Base-by-base conservation (phyloP, 2,113 vertebrate species). In the Chloebia gouldiae region DNA sequence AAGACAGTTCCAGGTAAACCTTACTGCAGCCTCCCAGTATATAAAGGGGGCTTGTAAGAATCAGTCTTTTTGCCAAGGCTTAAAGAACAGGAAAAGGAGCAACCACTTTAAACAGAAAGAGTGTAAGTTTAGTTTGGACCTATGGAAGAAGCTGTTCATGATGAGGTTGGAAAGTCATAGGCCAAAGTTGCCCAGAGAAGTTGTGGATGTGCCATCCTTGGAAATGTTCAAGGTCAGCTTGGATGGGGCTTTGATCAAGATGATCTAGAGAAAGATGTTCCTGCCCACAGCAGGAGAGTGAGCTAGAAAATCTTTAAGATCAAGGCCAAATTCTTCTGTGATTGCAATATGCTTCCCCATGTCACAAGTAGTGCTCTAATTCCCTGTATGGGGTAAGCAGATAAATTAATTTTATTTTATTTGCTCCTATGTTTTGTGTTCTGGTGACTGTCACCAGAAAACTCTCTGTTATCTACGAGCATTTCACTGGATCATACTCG, bases 131-230 rank as follows among this genome's bases (percentile, higher is more conserved):
- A 53, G 1, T 66, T 28, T 73, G 40, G 15, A 20, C 31, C 49
- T 31, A 15, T 71, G 5, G 23, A 81, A 21, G 9, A 60, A 72
- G 15, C 18, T 59, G 0, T 7, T 73, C 13, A 9, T 1, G 0
- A 25, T 54, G 16, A 39, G 5, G 2, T 15, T 50, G 28, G 4
- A 2, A 7, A 72, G 1, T 16, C 33, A n/a, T 10, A 37, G 7
- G 17, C 72, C 44, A 13, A 75, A 68, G 3, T 31, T n/a, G 8
- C 3, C 21, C 20, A n/a, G 25, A 59, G 11, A 87, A 49, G 13
- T 3, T 50, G 28, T 7, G 20, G 20, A 45, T 40, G 9, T 9
- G 7, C 13, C 13, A 19, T 21, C 13, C n/a, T 2, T 64, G 35
- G 5, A 77, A n/a, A 50, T 15, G 8, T 47, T 70, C 23, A 60